Percentiles rank a stretch among this genome's conserved stretches.
These are phyloP conservation scores for Nezara viridula DNA, from an alignment of 2,888 invertebrate genomes.

Conservation along the genomic window DNA sequence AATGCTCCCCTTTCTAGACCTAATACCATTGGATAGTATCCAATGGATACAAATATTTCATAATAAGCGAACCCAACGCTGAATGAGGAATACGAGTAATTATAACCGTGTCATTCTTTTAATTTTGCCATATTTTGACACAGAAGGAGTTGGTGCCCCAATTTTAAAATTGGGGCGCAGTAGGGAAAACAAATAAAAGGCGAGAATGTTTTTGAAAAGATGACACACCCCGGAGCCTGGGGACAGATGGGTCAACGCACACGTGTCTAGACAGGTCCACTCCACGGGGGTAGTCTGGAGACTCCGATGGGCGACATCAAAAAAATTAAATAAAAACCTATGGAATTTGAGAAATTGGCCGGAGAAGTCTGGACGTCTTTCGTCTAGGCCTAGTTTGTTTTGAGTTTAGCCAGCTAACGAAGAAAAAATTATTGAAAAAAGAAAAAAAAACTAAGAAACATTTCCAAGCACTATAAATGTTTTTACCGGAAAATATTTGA, in stretches of 20 bases:
- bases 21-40: too few relatives aligned
- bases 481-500: not conserved
- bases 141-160: not conserved
- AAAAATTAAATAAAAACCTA: slow-evolving; percentile 13
- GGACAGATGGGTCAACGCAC: slow-evolving; percentile 28
- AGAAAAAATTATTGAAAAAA: too few relatives aligned
- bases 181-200: not conserved
- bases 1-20: too few relatives aligned
- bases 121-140: too few relatives aligned
- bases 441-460: too few relatives aligned
- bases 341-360: slow-evolving; percentile 17
- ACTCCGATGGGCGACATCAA: not conserved
- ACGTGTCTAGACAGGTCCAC: slow-evolving; percentile 36
- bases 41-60: too few relatives aligned
- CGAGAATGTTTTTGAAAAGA: slow-evolving; percentile 18
- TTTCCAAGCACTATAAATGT: not conserved
- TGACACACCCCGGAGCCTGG: slow-evolving; percentile 10
- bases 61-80: too few relatives aligned
- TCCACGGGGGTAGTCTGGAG: slow-evolving; percentile 8
- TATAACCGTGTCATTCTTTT: too few relatives aligned
- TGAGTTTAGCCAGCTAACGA: not conserved
- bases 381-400: slow-evolving; percentile 14
- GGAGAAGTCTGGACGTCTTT: not conserved
- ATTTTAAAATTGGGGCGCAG: not conserved
- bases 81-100: too few relatives aligned